These are phyloP conservation scores for Drosophila peninsularis DNA, from an alignment of 2,888 invertebrate species.

Conservation along the genomic window DNA sequence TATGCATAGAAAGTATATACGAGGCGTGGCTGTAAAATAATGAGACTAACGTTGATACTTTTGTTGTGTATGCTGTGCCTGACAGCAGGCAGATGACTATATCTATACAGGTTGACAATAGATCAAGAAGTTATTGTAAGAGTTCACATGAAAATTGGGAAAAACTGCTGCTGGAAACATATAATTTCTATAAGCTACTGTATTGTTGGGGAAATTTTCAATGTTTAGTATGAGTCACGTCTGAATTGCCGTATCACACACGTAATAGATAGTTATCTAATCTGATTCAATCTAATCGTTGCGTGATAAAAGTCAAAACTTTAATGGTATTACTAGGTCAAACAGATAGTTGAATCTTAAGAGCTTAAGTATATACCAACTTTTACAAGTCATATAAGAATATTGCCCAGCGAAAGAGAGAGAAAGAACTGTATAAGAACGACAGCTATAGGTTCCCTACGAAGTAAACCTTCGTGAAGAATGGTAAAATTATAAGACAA, in stretches of 20 bases:
- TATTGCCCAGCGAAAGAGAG: neutral
- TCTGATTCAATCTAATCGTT: neutral
- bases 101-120: no score
- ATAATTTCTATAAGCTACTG: no score
- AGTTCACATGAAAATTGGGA: neutral
- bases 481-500: neutral
- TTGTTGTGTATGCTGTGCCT: neutral
- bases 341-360: neutral
- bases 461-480: neutral
- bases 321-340: neutral
- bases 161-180: neutral
- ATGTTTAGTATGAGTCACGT: neutral
- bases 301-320: neutral
- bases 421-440: no score
- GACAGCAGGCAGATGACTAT: neutral
- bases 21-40: slow-evolving; percentile 5
- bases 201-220: no score
- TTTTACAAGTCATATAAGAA: neutral
- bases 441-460: no score
- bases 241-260: neutral
- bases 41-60: neutral
- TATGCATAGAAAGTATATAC: neutral
- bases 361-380: neutral
- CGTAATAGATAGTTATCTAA: neutral
- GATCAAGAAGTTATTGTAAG: neutral